Percentiles rank a stretch among this genome's conserved stretches.
These are phyloP conservation scores for Harpalus rubripes DNA, from an alignment of 2,888 invertebrate species.

Conservation along the genomic window DNA sequence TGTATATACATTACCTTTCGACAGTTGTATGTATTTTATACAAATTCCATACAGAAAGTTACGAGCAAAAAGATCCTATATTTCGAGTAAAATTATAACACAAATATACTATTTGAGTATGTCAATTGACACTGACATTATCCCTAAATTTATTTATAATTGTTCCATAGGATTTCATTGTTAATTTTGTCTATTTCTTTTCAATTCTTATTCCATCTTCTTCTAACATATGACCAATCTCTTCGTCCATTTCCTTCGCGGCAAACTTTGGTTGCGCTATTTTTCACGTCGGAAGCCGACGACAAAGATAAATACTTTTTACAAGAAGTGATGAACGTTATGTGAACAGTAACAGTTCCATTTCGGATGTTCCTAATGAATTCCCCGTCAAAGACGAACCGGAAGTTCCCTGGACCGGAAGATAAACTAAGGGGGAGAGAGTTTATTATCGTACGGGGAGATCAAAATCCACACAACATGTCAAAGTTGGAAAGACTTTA, in stretches of 20 bases:
- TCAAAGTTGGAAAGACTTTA: background rate
- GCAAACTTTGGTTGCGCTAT: slow-evolving; percentile 75
- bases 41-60: no score
- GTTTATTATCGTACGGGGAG: slow-evolving; percentile 55
- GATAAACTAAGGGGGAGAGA: slow-evolving; percentile 51
- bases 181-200: background rate
- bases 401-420: slow-evolving; percentile 53
- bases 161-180: no score
- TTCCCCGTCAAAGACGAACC: slow-evolving; percentile 54
- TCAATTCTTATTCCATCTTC: background rate
- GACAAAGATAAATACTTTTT: slow-evolving; percentile 68
- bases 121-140: no score
- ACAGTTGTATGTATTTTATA: no score
- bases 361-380: slow-evolving; percentile 67
- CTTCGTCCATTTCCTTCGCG: slow-evolving; percentile 70
- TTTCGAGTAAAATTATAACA: no score
- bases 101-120: no score
- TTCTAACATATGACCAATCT: background rate
- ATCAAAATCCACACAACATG: background rate
- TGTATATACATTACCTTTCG: no score
- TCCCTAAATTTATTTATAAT: no score
- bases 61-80: no score
- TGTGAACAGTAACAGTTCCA: slow-evolving; percentile 61
- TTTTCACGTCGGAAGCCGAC: slow-evolving; percentile 71
- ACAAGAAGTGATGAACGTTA: slow-evolving; percentile 66